These are phyloP conservation scores for Vandiemenella viatica DNA, from an alignment of 2,888 invertebrate species.

Conservation along the genomic window DNA sequence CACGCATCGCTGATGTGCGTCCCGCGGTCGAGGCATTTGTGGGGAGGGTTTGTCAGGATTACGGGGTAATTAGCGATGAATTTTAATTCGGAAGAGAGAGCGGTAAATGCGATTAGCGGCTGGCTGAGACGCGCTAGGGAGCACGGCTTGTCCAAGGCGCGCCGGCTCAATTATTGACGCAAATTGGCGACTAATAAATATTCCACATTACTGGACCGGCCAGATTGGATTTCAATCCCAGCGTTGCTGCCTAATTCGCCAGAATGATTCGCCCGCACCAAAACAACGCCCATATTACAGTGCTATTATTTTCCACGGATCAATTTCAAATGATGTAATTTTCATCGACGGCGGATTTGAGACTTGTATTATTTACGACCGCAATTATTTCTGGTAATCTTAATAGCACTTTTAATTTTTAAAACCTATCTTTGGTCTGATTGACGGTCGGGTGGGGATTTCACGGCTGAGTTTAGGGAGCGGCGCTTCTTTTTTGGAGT, in stretches of 20 bases:
- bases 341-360: slow-evolving; percentile 2
- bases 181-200: neutral
- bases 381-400: slow-evolving; percentile 11
- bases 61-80: slow-evolving; percentile 16
- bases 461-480: too few species aligned
- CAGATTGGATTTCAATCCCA: neutral
- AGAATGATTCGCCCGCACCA: neutral
- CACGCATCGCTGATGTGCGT: too few species aligned
- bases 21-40: too few species aligned
- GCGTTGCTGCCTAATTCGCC: neutral
- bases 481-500: too few species aligned
- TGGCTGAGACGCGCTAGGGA: slow-evolving; percentile 1
- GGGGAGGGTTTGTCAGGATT: too few species aligned
- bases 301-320: neutral
- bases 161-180: neutral
- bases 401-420: slow-evolving; percentile 10
- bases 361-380: neutral
- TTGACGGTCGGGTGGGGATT: neutral
- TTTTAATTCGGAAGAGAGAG: slow-evolving; percentile 15
- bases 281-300: neutral
- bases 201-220: neutral
- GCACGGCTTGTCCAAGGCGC: neutral
- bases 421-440: neutral
- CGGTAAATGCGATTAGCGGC: slow-evolving; percentile 16
- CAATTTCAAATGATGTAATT: slow-evolving; percentile 4